Conservation (phyloP, 1,140 invertebrate genomes). For the Laupala kohalensis region DNA sequence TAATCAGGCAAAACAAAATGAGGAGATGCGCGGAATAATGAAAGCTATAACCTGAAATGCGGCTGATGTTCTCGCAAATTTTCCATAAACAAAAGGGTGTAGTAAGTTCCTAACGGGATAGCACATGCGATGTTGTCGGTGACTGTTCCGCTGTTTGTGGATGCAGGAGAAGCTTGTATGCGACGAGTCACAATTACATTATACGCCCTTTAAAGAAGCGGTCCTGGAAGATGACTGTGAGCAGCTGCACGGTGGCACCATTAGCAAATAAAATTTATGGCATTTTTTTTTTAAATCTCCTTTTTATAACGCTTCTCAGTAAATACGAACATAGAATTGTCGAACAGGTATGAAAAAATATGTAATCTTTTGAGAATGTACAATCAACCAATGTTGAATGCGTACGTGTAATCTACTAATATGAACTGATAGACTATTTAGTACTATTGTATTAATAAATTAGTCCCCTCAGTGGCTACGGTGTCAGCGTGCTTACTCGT, state of each 20-base stretch:
- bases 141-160: not conserved
- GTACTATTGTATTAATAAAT: too few species aligned
- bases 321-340: too few species aligned
- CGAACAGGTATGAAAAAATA: too few species aligned
- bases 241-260: not conserved
- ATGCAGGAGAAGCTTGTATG: not conserved
- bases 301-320: too few species aligned
- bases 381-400: too few species aligned
- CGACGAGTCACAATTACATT: not conserved
- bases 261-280: not conserved
- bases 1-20: not conserved
- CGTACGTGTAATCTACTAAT: too few species aligned
- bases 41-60: not conserved
- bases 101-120: not conserved
- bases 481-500: too few species aligned
- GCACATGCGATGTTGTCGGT: not conserved
- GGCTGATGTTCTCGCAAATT: not conserved
- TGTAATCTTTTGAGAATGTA: too few species aligned
- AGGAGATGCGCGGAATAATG: not conserved
- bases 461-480: too few species aligned
- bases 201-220: not conserved
- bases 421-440: too few species aligned
- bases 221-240: not conserved
- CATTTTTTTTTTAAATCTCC: too few species aligned
- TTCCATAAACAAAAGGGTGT: not conserved